Percentiles rank a stretch among this genome's conserved stretches.
Evolutionary conservation across 64 coral and sea anemone species (phyloP).

Genomic region (Actinia tenebrosa): DNA sequence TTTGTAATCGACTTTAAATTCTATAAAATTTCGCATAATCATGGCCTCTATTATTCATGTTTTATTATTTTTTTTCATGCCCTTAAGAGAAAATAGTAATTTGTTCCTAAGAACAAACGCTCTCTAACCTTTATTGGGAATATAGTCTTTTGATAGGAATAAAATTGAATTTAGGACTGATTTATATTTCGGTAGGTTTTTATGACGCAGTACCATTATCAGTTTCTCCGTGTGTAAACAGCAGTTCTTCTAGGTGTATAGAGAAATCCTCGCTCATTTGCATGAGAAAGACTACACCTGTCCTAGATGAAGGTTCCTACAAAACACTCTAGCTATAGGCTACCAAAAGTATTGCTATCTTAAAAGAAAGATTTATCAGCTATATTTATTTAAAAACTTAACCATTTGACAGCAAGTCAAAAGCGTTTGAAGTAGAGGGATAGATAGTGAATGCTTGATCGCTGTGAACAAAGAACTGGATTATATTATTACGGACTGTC

Average conservation of each 20-base stretch:
- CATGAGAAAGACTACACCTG: background rate
- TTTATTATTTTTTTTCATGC: background rate
- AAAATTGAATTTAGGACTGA: background rate
- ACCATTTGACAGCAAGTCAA: background rate
- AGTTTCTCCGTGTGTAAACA: background rate
- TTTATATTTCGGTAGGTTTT: background rate
- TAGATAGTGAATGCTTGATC: background rate
- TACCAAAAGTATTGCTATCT: background rate
- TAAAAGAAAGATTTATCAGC: background rate
- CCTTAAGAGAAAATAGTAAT: background rate
- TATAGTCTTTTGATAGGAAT: background rate
- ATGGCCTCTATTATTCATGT: background rate
- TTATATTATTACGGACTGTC: no score
- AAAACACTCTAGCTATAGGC: background rate
- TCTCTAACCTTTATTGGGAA: background rate
- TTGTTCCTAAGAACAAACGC: background rate
- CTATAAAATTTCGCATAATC: background rate
- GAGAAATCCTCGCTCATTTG: background rate
- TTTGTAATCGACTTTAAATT: background rate
- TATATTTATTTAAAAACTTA: background rate
- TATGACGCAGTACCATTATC: background rate
- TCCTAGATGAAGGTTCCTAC: background rate
- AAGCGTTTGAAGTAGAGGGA: background rate
- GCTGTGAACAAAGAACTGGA: background rate
- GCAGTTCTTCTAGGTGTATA: background rate